Evolutionary conservation across 2,113 vertebrate genomes (phyloP).

Genomic region (Calypte anna): DNA sequence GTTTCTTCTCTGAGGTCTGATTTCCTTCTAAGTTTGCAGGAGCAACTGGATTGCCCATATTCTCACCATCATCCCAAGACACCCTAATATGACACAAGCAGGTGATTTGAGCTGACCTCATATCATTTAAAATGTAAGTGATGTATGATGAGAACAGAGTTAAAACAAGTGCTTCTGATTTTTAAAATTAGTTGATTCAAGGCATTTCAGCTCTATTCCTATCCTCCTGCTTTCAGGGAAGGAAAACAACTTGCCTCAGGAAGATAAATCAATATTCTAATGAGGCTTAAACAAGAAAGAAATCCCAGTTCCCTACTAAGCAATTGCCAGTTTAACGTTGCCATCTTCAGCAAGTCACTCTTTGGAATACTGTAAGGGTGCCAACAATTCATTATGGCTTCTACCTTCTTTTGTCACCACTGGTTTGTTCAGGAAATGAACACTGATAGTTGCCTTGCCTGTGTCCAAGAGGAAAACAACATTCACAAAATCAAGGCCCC

Average conservation of each 20-base stretch:
- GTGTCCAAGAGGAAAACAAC: not conserved
- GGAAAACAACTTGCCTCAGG: constrained; percentile 28
- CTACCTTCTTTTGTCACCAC: constrained; percentile 22
- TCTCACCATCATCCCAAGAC: not conserved
- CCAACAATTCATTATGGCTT: constrained; percentile 21
- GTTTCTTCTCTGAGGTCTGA: not conserved
- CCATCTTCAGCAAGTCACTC: not conserved
- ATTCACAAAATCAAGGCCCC: not conserved
- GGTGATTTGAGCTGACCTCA: not conserved
- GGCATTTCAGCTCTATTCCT: not conserved
- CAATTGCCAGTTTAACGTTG: constrained; percentile 25
- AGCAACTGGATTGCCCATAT: not conserved
- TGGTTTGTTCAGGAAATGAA: not conserved
- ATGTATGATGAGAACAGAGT: not conserved
- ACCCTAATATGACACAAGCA: not conserved
- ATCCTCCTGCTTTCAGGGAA: constrained; percentile 33
- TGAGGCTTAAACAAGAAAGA: constrained; percentile 44
- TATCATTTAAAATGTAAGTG: not conserved
- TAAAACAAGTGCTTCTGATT: not conserved
- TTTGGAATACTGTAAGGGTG: constrained; percentile 2
- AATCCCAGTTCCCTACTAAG: not conserved
- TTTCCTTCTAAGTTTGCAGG: not conserved
- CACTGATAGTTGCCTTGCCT: not conserved
- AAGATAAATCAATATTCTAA: constrained; percentile 35
- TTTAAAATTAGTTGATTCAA: not conserved